These are phyloP conservation scores for Himalopsyche japonica DNA, from an alignment of 2,888 invertebrate species.

Conservation along the genomic window DNA sequence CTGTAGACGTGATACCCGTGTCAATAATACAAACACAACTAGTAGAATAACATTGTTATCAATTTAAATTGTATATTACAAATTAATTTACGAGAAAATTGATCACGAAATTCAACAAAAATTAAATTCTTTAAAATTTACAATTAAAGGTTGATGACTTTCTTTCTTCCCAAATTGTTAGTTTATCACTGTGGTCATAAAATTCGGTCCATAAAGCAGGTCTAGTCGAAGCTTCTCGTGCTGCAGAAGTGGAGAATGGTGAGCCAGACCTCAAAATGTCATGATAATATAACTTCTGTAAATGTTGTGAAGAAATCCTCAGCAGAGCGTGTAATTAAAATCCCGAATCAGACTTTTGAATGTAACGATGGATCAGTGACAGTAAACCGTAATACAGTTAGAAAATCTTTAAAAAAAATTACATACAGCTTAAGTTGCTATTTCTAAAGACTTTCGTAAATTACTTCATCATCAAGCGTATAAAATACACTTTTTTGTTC, in stretches of 20 bases:
- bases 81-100: too few relatives aligned
- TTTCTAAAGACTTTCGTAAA: too few relatives aligned
- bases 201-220: background rate
- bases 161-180: background rate
- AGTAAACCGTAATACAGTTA: background rate
- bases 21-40: too few relatives aligned
- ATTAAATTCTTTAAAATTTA: too few relatives aligned
- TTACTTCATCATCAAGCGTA: too few relatives aligned
- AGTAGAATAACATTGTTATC: too few relatives aligned
- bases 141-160: background rate
- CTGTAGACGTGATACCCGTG: too few relatives aligned
- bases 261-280: background rate
- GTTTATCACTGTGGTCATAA: background rate
- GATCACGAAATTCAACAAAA: too few relatives aligned
- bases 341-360: background rate
- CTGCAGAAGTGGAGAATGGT: background rate
- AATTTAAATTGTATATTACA: too few relatives aligned
- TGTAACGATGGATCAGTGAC: background rate
- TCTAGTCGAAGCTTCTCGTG: background rate
- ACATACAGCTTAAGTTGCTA: too few relatives aligned
- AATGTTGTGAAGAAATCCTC: background rate
- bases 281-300: background rate
- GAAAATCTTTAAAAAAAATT: too few relatives aligned
- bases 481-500: too few relatives aligned
- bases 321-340: background rate